phyloP scores from a whole-genome alignment of 53 echinoderm and acorn worm species.

The Echinarachnius parma region DNA sequence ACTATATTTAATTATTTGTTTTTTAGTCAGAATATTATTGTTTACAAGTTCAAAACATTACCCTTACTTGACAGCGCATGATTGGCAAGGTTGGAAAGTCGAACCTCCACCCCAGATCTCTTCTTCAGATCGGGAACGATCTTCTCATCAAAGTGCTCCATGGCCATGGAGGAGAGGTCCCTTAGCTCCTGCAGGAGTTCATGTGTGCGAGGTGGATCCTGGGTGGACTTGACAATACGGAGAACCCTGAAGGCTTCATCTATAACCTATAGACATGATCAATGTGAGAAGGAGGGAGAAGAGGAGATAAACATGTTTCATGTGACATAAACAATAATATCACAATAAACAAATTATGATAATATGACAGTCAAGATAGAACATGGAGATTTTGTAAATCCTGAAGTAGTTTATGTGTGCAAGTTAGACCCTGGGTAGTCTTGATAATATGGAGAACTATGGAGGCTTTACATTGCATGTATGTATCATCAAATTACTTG shows the following conservation, averaged over 20 bases:
- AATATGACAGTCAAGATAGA: too few species aligned
- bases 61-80: conserved; percentile 26
- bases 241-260: conserved; percentile 86
- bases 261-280: conserved; percentile 58
- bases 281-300: not conserved
- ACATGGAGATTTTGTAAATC: too few species aligned
- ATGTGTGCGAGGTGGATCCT: conserved; percentile 66
- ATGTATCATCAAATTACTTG: too few species aligned
- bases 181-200: conserved; percentile 90
- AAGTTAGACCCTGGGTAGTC: too few species aligned
- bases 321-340: not conserved
- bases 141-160: conserved; percentile 98
- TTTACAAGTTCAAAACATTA: too few species aligned
- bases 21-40: too few species aligned
- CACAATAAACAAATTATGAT: not conserved
- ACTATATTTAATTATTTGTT: too few species aligned
- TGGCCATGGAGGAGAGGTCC: conserved; percentile 98
- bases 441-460: too few species aligned
- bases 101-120: conserved; percentile 51
- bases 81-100: conserved; percentile 35
- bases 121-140: conserved; percentile 87
- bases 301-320: not conserved
- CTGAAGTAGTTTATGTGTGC: too few species aligned
- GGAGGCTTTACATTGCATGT: too few species aligned
- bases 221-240: conserved; percentile 64